A percentile compares a stretch with the other conserved stretches of the same genome.
These are phyloP conservation scores for Periophthalmus magnuspinnatus DNA, from an alignment of 2,797 vertebrate genomes.

Conservation along the genomic window DNA sequence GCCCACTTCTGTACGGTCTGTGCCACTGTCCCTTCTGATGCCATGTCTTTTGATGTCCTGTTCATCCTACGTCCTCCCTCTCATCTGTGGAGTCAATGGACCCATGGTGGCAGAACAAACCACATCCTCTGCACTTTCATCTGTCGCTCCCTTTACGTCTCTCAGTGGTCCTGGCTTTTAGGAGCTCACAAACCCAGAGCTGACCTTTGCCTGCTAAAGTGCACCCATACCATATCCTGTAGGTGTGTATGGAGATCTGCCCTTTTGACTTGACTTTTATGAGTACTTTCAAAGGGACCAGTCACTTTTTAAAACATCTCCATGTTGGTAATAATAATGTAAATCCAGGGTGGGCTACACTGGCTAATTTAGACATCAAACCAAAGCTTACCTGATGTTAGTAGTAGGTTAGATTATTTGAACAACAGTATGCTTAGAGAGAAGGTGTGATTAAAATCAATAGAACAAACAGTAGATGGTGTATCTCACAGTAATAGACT, in stretches of 20 bases:
- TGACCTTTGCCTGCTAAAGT: slow-evolving; percentile 53
- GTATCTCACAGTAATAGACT: too few relatives aligned
- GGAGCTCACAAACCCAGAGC: slow-evolving; percentile 15
- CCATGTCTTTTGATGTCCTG: slow-evolving; percentile 34
- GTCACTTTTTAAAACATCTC: slow-evolving; percentile 1
- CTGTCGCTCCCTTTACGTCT: slow-evolving; percentile 28
- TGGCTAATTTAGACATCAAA: background rate
- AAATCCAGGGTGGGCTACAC: background rate
- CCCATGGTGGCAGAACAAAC: slow-evolving; percentile 39
- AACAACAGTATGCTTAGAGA: too few relatives aligned
- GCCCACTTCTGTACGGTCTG: background rate
- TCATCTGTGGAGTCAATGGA: slow-evolving; percentile 36
- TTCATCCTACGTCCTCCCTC: slow-evolving; percentile 48
- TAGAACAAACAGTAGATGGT: too few relatives aligned
- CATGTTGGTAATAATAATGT: slow-evolving; percentile 5
- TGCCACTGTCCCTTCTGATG: slow-evolving; percentile 18
- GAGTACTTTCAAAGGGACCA: slow-evolving; percentile 31
- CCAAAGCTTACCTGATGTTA: background rate
- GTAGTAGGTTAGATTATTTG: background rate
- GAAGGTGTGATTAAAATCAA: too few relatives aligned
- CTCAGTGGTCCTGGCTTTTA: slow-evolving; percentile 35
- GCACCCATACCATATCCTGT: slow-evolving; percentile 25
- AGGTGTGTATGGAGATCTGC: slow-evolving; percentile 12
- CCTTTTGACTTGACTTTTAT: slow-evolving; percentile 53
- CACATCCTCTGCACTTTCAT: slow-evolving; percentile 45